Base-by-base conservation (phyloP, 2,888 invertebrate genomes). In the Nesidiocoris tenuis region DNA sequence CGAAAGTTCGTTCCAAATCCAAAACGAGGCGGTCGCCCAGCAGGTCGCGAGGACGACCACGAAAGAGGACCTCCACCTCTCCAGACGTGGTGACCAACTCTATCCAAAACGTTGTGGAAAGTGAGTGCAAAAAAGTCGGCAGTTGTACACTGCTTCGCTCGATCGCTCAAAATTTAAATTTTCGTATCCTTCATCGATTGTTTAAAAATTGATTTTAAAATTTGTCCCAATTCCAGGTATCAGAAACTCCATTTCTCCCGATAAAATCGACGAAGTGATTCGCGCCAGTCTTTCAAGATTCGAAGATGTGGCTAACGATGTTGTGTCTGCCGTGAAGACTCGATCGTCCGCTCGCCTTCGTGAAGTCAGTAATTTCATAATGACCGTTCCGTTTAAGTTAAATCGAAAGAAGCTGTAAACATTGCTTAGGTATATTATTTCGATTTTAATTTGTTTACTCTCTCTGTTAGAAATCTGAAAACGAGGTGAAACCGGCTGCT, bases 201-300 rank as follows among this genome's bases (percentile, higher is more conserved):
- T n/a, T n/a, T n/a, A n/a, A n/a, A n/a, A n/a, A n/a, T n/a, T n/a
- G n/a, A n/a, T n/a, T n/a, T n/a, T n/a, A n/a, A n/a, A n/a, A n/a
- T n/a, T n/a, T n/a, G n/a, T n/a, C n/a, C n/a, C n/a, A n/a, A n/a
- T 74, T 75, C 3, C 65, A 75, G 74, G 59, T 16, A 59, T 75
- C 9, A 18, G 66, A 17, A 59, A 75, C 16, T 75, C 74, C 19
- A 25, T 75, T 16, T 57, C 74, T 7, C 74, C 74, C 5, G 56
- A 22, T 9, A 64, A 25, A 25, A 24, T 75, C 2, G 74, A 75
- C 19, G 74, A 65, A 59, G 25, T 75, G 1, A 57, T 75, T n/a
- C 66, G 74, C 7, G 56, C 74, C 12, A 75, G 74, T 25, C 65
- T 59, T 18, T 24, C 65, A 1, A 66, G 66, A 5, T 75, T 75